Conservation (phyloP, 30 jellyfish, hydroid and myxozoan species). For the Turritopsis rubra region DNA sequence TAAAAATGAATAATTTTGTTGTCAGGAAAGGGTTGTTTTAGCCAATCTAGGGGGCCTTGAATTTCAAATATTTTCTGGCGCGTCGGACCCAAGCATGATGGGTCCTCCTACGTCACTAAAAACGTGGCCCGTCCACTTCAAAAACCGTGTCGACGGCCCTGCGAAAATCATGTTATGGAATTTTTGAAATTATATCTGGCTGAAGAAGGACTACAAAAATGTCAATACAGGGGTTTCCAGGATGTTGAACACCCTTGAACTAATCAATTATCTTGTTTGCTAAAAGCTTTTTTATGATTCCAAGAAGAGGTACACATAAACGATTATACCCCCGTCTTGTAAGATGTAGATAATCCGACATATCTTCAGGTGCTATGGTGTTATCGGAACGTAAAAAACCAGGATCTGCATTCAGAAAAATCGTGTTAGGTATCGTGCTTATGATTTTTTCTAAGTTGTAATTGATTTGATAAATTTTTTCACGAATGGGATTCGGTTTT, state of each 20-base stretch:
- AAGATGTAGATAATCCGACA: constrained; percentile 72
- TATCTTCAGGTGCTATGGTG: constrained; percentile 53
- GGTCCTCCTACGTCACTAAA: too few species aligned
- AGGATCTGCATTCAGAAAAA: constrained; percentile 64
- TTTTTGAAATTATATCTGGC: too few species aligned
- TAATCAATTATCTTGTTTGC: neutral
- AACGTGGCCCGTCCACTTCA: too few species aligned
- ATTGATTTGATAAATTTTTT: constrained; percentile 49
- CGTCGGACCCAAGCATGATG: too few species aligned
- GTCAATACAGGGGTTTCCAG: neutral
- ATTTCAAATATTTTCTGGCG: too few species aligned
- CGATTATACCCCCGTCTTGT: constrained; percentile 50
- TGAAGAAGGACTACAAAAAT: neutral
- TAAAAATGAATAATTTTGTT: too few species aligned
- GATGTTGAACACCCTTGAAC: neutral
- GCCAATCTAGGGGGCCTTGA: too few species aligned
- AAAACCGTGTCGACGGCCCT: too few species aligned
- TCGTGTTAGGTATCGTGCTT: constrained; percentile 56
- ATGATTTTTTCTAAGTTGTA: constrained; percentile 30
- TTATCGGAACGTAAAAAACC: constrained; percentile 68
- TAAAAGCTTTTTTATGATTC: neutral
- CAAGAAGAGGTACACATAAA: neutral
- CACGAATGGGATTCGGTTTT: constrained; percentile 64
- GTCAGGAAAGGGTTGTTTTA: too few species aligned
- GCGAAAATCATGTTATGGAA: too few species aligned